Evolutionary conservation across 2,797 vertebrate genomes (phyloP).

Genomic region (Eidolon dupreanum): DNA sequence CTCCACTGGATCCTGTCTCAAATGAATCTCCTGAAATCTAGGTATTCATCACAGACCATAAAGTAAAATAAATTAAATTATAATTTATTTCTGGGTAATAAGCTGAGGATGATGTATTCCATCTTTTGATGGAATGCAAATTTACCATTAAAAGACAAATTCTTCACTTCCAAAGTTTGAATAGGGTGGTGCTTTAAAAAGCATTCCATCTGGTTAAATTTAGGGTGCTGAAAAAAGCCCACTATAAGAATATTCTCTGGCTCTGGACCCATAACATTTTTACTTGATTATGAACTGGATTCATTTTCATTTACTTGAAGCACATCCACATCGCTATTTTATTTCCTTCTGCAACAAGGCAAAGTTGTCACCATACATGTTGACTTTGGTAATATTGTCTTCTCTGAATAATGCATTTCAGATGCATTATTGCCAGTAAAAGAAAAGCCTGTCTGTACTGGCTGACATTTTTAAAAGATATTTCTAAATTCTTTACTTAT

Average conservation of each 20-base stretch:
- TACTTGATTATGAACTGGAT: constrained; percentile 80
- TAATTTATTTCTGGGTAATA: constrained; percentile 75
- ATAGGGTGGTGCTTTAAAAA: constrained; percentile 82
- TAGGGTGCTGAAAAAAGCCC: constrained; percentile 82
- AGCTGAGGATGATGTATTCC: constrained; percentile 76
- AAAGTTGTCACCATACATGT: constrained; percentile 73
- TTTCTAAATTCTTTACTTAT: not conserved
- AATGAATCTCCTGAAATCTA: constrained; percentile 73
- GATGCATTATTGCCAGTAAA: constrained; percentile 34
- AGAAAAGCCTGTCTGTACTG: constrained; percentile 11
- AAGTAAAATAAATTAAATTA: constrained; percentile 73
- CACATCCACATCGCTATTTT: constrained; percentile 59
- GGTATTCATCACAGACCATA: constrained; percentile 62
- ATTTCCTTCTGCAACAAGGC: constrained; percentile 65
- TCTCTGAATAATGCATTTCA: constrained; percentile 71
- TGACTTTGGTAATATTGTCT: constrained; percentile 72
- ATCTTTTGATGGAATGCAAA: constrained; percentile 81
- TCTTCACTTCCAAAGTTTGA: constrained; percentile 81
- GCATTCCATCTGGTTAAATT: constrained; percentile 83
- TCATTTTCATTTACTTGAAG: constrained; percentile 79
- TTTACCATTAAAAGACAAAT: constrained; percentile 83
- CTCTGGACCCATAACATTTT: constrained; percentile 79
- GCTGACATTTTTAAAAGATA: not conserved
- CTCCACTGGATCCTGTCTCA: constrained; percentile 61
- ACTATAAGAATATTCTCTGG: constrained; percentile 81